Conservation (phyloP, 2,888 invertebrate species). For the Tinea pellionella region DNA sequence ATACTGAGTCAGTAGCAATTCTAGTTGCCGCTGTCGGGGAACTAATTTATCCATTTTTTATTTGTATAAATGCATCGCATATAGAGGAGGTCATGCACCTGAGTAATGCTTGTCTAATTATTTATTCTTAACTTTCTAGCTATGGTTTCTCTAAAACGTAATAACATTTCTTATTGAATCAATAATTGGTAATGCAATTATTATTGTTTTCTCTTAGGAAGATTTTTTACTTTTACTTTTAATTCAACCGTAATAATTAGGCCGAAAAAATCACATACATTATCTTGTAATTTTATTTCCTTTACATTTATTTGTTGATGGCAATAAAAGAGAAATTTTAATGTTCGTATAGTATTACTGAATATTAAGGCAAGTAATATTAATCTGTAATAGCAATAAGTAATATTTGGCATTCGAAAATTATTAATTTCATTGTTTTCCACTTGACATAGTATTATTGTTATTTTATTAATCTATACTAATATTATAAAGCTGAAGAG, state of each 20-base stretch:
- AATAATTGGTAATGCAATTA: conserved; percentile 5
- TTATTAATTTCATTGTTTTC: too few relatives aligned
- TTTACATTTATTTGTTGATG: too few relatives aligned
- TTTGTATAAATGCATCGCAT: conserved; percentile 2
- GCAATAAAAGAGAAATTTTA: too few relatives aligned
- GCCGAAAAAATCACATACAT: background rate
- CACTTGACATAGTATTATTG: too few relatives aligned
- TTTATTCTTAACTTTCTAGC: conserved; percentile 13
- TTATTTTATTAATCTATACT: too few relatives aligned
- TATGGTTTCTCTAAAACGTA: conserved; percentile 14
- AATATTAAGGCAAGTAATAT: too few relatives aligned
- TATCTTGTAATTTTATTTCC: too few relatives aligned
- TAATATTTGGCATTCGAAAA: too few relatives aligned
- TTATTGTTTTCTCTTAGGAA: conserved; percentile 1
- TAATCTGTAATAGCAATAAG: too few relatives aligned
- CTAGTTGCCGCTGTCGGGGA: conserved; percentile 6
- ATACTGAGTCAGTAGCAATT: background rate
- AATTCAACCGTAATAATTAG: background rate
- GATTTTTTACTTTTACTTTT: background rate
- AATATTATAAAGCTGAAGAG: too few relatives aligned
- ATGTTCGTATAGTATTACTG: too few relatives aligned
- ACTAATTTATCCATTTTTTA: conserved; percentile 14
- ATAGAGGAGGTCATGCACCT: conserved; percentile 1
- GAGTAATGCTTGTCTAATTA: conserved; percentile 2
- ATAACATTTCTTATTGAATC: conserved; percentile 6